These are phyloP conservation scores for Motacilla alba DNA, from an alignment of 2,113 vertebrate species.

Conservation along the genomic window DNA sequence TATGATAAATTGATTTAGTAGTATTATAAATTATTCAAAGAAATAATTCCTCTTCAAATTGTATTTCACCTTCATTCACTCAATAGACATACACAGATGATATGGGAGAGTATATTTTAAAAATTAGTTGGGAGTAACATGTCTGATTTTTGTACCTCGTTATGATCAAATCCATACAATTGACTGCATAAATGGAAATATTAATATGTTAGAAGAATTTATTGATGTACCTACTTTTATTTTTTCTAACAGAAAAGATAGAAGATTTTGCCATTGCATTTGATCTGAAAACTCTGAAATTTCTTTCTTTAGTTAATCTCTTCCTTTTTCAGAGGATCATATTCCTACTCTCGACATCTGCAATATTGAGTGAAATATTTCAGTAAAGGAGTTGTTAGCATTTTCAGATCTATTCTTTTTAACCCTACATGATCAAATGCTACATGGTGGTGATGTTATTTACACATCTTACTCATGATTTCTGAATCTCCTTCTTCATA, in stretches of 20 bases:
- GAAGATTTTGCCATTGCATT: background rate
- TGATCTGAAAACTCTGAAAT: background rate
- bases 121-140: background rate
- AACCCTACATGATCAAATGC: background rate
- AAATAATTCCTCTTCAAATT: background rate
- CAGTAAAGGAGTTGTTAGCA: background rate
- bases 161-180: background rate
- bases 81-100: background rate
- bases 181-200: background rate
- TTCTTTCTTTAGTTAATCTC: background rate
- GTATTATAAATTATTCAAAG: background rate
- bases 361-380: background rate
- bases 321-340: background rate
- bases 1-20: background rate
- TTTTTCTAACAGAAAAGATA: background rate
- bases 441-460: background rate
- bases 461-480: background rate
- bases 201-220: background rate
- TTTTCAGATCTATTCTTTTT: background rate
- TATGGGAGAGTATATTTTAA: background rate
- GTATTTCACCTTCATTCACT: background rate
- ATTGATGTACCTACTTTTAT: background rate
- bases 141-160: background rate
- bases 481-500: background rate
- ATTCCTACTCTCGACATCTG: background rate